phyloP scores from a whole-genome alignment of 2,888 invertebrate genomes.

The Pheosia tremula region DNA sequence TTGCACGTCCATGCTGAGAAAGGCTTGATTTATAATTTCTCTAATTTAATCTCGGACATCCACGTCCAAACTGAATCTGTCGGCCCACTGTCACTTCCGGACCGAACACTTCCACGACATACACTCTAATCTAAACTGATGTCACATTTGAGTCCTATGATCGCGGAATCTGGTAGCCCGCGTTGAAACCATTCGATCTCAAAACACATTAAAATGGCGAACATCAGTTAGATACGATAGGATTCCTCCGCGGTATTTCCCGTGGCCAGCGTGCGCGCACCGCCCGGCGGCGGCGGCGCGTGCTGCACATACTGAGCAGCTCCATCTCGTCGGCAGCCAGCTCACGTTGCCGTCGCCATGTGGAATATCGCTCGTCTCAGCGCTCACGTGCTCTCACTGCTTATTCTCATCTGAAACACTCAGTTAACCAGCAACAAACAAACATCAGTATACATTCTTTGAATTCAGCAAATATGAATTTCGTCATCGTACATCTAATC shows the following conservation, averaged over 20 bases:
- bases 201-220: slow-evolving; percentile 12
- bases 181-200: neutral
- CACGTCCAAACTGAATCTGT: no score
- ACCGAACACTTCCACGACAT: no score
- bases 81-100: no score
- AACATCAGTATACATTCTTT: no score
- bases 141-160: neutral
- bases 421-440: no score
- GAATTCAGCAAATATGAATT: no score
- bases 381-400: neutral
- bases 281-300: slow-evolving; percentile 7
- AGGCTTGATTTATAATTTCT: no score
- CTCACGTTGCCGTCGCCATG: slow-evolving; percentile 4
- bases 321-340: neutral
- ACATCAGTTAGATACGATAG: slow-evolving; percentile 2
- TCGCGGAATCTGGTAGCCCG: neutral
- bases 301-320: slow-evolving; percentile 3
- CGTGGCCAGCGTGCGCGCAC: slow-evolving; percentile 20
- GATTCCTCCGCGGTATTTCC: slow-evolving; percentile 20
- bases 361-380: neutral
- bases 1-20: no score
- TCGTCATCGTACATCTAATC: no score
- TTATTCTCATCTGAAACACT: no score
- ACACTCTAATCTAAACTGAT: no score
- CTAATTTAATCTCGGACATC: no score